Conservation (phyloP, 2,888 invertebrate species). For the Meteorus cinctellus region DNA sequence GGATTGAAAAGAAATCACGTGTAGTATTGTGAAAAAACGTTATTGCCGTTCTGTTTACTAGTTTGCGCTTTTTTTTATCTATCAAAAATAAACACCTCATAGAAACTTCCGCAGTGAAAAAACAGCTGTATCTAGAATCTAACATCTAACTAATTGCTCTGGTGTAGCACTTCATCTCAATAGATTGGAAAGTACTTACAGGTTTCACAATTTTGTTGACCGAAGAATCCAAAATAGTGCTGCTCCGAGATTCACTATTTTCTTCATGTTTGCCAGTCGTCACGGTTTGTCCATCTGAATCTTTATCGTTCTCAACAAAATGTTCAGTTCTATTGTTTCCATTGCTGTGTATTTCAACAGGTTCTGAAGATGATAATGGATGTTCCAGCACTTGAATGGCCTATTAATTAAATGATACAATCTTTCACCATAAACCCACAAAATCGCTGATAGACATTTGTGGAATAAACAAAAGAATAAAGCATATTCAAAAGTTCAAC, state of each 20-base stretch:
- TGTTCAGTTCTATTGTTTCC: constrained; percentile 14
- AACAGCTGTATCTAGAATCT: no score
- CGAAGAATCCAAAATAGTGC: constrained; percentile 1
- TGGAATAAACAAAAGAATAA: background rate
- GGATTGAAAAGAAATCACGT: no score
- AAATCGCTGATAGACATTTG: background rate
- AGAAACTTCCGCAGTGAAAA: no score
- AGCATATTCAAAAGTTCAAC: constrained; percentile 7
- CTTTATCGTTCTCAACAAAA: constrained; percentile 33
- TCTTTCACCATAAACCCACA: background rate
- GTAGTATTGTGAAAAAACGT: no score
- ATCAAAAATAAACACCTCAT: no score
- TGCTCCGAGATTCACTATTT: constrained; percentile 1
- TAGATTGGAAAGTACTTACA: background rate
- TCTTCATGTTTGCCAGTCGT: constrained; percentile 44
- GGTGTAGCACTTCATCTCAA: no score
- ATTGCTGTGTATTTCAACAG: background rate
- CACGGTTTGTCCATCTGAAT: constrained; percentile 51
- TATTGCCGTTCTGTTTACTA: no score
- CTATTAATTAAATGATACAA: constrained; percentile 25
- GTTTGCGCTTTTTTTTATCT: no score
- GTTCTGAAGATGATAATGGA: background rate
- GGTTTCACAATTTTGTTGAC: constrained; percentile 13
- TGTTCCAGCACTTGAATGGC: constrained; percentile 30
- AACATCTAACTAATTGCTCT: no score